These are phyloP conservation scores for Epinephelus malabaricus DNA, from an alignment of 2,797 vertebrate genomes.

Conservation along the genomic window DNA sequence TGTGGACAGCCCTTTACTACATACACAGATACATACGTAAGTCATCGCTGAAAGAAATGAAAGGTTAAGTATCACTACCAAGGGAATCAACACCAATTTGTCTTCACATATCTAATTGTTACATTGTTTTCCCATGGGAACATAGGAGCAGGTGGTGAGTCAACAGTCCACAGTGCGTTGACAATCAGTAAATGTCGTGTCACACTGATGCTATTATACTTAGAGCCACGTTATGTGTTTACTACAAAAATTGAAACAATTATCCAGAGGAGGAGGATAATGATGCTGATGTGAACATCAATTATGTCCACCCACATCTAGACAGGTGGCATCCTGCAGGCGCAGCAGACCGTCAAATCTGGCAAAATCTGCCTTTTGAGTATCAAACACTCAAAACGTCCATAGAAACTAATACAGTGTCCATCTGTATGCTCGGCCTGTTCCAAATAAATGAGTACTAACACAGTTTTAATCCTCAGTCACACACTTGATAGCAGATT, in stretches of 20 bases:
- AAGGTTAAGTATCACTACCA: conserved; percentile 11
- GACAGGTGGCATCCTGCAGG: conserved; percentile 25
- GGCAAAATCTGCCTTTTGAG: conserved; percentile 3
- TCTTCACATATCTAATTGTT: conserved; percentile 21
- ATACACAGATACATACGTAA: not conserved
- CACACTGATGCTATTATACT: conserved; percentile 20
- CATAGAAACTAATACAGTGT: not conserved
- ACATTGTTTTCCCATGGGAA: conserved; percentile 16
- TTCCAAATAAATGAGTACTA: not conserved
- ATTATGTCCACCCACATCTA: conserved; percentile 24
- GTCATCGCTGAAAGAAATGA: conserved; percentile 14
- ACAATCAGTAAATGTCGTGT: conserved; percentile 37
- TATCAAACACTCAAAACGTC: not conserved
- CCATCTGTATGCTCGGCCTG: not conserved
- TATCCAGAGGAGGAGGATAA: conserved; percentile 17
- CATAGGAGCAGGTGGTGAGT: conserved; percentile 34
- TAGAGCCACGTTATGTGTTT: conserved; percentile 19
- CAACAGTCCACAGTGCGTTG: conserved; percentile 12
- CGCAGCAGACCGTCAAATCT: conserved; percentile 2
- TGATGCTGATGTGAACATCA: conserved; percentile 34
- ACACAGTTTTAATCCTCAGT: not conserved
- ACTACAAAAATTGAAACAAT: conserved; percentile 16
- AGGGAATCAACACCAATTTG: conserved; percentile 15
- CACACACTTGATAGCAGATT: not conserved
- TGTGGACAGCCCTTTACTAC: too few species aligned